These are phyloP conservation scores for Athene cunicularia DNA, from an alignment of 2,113 vertebrate species.

Conservation along the genomic window DNA sequence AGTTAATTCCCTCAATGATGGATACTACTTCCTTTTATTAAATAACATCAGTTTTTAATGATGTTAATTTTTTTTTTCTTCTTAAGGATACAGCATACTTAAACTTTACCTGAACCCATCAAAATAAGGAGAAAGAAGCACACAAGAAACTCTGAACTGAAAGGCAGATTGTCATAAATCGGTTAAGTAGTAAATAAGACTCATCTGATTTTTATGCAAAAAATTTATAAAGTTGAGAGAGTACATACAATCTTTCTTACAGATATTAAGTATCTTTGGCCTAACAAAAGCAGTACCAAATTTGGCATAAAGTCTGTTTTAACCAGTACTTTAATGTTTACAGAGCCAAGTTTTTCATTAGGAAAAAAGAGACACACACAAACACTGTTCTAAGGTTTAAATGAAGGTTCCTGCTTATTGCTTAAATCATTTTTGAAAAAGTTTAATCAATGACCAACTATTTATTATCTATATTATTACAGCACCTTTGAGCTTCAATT, in stretches of 20 bases:
- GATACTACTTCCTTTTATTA: constrained; percentile 40
- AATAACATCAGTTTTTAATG: background rate
- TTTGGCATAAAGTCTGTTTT: background rate
- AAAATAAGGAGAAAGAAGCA: background rate
- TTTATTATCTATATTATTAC: background rate
- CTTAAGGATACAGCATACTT: background rate
- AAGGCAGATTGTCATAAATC: background rate
- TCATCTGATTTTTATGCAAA: background rate
- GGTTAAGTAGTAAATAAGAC: background rate
- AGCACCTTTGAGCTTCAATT: background rate
- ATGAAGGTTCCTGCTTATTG: background rate
- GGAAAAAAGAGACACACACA: background rate
- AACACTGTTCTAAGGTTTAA: background rate
- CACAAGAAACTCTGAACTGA: background rate
- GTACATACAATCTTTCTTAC: background rate
- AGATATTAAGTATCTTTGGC: background rate
- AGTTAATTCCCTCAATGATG: constrained; percentile 50
- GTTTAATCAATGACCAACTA: background rate
- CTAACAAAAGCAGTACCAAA: background rate
- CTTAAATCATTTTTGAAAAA: background rate
- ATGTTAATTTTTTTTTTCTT: background rate
- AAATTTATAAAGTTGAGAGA: background rate
- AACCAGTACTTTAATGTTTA: background rate
- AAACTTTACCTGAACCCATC: background rate
- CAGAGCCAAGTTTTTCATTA: background rate